phyloP scores from a whole-genome alignment of 2,113 vertebrate species.

The Alethe diademata region DNA sequence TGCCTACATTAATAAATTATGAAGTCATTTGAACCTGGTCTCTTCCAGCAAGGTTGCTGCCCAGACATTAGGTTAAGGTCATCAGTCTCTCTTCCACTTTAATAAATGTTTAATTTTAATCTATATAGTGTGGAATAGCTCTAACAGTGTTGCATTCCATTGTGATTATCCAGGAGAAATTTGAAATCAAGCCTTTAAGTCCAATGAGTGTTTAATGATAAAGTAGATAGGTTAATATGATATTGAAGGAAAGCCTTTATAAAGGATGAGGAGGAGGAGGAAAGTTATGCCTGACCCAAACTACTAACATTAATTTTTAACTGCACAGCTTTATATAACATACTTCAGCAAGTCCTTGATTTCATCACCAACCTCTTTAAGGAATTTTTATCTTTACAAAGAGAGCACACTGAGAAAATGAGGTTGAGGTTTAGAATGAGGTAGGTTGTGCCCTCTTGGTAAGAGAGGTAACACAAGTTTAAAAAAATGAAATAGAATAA shows the following conservation, averaged over 20 bases:
- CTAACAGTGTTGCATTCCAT: background rate
- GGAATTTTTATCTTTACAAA: background rate
- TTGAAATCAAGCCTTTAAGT: background rate
- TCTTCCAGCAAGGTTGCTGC: background rate
- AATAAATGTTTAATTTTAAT: slow-evolving; percentile 52
- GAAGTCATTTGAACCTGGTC: background rate
- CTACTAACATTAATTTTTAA: background rate
- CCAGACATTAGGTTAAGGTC: background rate
- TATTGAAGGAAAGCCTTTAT: background rate
- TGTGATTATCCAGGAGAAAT: slow-evolving; percentile 8
- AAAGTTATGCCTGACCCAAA: background rate
- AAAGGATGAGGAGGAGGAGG: background rate
- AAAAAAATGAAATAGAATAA: background rate
- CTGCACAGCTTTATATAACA: background rate
- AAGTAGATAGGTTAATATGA: background rate
- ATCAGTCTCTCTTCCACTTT: background rate
- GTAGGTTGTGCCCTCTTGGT: background rate
- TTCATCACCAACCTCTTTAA: background rate
- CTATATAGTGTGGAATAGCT: background rate
- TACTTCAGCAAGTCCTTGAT: background rate
- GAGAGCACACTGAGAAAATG: background rate
- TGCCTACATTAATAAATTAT: background rate
- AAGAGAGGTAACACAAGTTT: background rate
- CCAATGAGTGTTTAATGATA: background rate
- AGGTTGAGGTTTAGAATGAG: background rate